Conservation (phyloP, 2,888 invertebrate genomes). For the Hermaeophaga mercurialis region DNA sequence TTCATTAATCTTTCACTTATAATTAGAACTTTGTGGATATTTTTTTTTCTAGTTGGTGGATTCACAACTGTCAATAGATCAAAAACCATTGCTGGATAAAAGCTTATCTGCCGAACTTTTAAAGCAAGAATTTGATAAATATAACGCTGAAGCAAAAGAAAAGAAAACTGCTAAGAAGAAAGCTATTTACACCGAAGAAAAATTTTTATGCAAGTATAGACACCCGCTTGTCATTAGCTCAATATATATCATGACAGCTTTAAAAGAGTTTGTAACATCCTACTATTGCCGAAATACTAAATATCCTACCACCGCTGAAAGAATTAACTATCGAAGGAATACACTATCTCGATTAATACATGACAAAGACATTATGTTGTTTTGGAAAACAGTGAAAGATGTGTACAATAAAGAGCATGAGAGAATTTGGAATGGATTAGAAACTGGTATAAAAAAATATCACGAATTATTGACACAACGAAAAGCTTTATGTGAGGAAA, state of each 20-base stretch:
- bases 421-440: slow-evolving; percentile 72
- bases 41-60: no score
- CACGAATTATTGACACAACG: slow-evolving; percentile 70
- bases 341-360: slow-evolving; percentile 64
- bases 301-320: slow-evolving; percentile 52
- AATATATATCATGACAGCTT: slow-evolving; percentile 19
- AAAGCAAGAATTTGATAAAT: no score
- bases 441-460: slow-evolving; percentile 69
- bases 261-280: slow-evolving; percentile 22
- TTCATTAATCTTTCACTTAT: no score
- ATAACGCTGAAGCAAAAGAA: slow-evolving; percentile 12
- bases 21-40: no score
- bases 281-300: neutral
- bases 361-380: slow-evolving; percentile 64
- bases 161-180: slow-evolving; percentile 7
- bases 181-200: neutral
- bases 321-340: slow-evolving; percentile 46
- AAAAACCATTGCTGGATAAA: no score
- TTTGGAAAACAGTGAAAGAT: slow-evolving; percentile 70
- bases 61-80: no score
- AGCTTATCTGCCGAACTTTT: no score
- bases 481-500: slow-evolving; percentile 69
- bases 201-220: slow-evolving; percentile 19
- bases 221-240: slow-evolving; percentile 25
- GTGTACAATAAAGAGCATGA: slow-evolving; percentile 67